Percentiles rank a stretch among this genome's conserved stretches.
phyloP scores from a whole-genome alignment of 2,888 invertebrate species.

The Podabrus alpinus region DNA sequence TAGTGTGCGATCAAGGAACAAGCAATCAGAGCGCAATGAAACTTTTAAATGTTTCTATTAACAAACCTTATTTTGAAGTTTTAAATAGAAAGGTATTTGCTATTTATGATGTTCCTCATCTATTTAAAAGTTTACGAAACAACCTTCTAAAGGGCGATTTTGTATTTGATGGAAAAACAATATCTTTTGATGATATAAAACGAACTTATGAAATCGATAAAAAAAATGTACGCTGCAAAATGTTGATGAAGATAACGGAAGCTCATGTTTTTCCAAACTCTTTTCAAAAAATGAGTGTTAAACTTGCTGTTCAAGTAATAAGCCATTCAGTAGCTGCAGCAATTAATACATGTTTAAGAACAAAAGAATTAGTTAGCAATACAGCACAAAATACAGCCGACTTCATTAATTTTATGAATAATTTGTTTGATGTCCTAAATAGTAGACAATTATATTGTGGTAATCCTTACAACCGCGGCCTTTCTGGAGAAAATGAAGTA shows the following conservation, averaged over 20 bases:
- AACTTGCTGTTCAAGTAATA: conserved; percentile 11
- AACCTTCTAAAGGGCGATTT: not conserved
- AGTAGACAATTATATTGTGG: not conserved
- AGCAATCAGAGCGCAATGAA: not conserved
- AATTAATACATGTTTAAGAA: not conserved
- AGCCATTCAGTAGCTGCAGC: conserved; percentile 5
- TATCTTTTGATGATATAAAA: not conserved
- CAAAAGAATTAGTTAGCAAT: conserved; percentile 1
- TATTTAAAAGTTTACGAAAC: not conserved
- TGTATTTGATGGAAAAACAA: not conserved
- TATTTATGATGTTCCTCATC: not conserved
- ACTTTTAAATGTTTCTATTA: not conserved
- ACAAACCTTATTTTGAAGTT: not conserved
- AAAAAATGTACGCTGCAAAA: not conserved
- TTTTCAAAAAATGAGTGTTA: conserved; percentile 17
- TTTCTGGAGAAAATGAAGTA: not conserved
- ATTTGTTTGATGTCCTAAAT: conserved; percentile 10
- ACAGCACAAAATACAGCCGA: conserved; percentile 13
- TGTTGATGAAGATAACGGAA: conserved; percentile 8
- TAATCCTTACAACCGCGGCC: conserved; percentile 3
- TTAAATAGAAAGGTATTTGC: not conserved
- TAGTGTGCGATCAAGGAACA: not conserved
- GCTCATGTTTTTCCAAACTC: conserved; percentile 9
- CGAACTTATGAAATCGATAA: not conserved
- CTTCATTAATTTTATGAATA: conserved; percentile 8